Conservation (phyloP, 2,797 vertebrate genomes). For the Alauda arvensis region DNA sequence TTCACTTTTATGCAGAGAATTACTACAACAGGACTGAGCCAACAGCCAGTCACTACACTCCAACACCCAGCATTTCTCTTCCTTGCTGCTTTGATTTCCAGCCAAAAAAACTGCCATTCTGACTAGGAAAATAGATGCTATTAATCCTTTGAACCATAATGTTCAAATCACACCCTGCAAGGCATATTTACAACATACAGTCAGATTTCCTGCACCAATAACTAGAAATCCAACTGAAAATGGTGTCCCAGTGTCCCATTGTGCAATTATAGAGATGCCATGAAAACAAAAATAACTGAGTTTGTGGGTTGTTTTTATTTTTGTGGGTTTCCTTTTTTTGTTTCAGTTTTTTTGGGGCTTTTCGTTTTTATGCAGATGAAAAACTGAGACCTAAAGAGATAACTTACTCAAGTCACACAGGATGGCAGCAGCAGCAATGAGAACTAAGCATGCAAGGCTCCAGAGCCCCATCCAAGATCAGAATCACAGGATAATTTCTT, state of each 20-base stretch:
- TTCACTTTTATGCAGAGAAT: neutral
- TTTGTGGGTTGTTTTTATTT: neutral
- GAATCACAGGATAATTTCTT: neutral
- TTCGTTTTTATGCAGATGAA: neutral
- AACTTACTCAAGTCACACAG: neutral
- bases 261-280: neutral
- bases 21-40: neutral
- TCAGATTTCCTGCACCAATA: neutral
- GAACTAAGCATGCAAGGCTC: neutral
- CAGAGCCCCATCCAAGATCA: neutral
- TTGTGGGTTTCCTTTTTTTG: neutral
- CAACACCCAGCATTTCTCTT: neutral
- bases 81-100: neutral
- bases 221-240: neutral
- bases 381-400: neutral
- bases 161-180: neutral
- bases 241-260: neutral
- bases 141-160: neutral
- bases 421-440: neutral
- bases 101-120: neutral
- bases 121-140: neutral
- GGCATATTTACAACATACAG: neutral
- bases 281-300: neutral
- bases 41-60: neutral
- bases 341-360: neutral